Base-by-base conservation (phyloP, 2,888 invertebrate genomes). In the Hartigia nigra region DNA sequence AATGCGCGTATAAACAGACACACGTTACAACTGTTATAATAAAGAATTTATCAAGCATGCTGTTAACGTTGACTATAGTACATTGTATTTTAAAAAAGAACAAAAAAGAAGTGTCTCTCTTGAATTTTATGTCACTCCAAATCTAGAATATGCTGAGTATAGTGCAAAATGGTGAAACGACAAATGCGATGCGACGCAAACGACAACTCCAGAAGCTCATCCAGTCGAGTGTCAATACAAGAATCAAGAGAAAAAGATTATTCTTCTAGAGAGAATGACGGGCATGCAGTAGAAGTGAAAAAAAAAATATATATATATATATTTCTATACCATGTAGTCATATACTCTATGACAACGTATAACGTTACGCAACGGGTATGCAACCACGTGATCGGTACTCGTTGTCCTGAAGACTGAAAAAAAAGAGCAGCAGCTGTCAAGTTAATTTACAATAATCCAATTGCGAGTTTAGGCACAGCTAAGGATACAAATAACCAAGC, bases 381-480 rank as follows among this genome's bases (percentile, higher is more conserved):
- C 39, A 39, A 55, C 1, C 23, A 23, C 23, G 9, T 23, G 23
- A 55, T 2, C 9, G 55, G 55, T 55, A 9, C 55, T 23, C 55
- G 55, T 23, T 55, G 55, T 55, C 2, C 55, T 23, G 55, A 55
- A 55, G 23, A 55, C 23, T 39, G 76, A 77, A 72, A 81, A 77
- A 72, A 81, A 76, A 55, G 55, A 34, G 34, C 70, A 70, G 72
- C 77, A 70, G 72, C 70, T 34, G 77, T 77, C 80, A 79, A 81
- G 82, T 82, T 79, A 77, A 79, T 82, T 78, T 79, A 81, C 80
- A 82, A 81, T 78, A 79, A 75, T 70, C 14, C 23, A 55, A 55
- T 23, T 23, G 9, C 9, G 23, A 55, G 23, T 55, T 55, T 23
- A 55, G 23, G 23, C 0, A 23, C 9, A 55, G 23, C 23, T 55